Conservation (phyloP, 2,113 vertebrate species). For the Ceyx melanurus region DNA sequence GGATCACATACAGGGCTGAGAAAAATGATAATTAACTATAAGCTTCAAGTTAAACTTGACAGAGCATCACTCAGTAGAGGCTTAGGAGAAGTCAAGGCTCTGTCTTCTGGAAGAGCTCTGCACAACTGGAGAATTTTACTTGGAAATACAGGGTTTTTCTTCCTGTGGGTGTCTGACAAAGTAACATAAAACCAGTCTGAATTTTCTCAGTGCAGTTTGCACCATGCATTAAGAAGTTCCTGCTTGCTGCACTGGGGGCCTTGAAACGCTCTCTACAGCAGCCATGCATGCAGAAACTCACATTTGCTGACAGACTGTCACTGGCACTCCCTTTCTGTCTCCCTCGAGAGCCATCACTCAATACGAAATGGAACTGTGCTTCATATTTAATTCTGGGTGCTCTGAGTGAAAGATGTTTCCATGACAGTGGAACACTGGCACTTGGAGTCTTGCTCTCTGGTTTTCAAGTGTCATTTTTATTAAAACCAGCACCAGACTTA, state of each 20-base stretch:
- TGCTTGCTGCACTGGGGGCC: background rate
- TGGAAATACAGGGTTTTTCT: background rate
- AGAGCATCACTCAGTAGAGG: background rate
- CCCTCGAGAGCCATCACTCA: background rate
- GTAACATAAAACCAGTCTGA: background rate
- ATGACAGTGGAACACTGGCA: background rate
- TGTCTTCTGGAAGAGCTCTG: background rate
- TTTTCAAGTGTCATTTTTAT: background rate
- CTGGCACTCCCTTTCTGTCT: background rate
- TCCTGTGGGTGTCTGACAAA: background rate
- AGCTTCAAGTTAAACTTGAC: background rate
- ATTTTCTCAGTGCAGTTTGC: background rate
- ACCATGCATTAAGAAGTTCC: background rate
- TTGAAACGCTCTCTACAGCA: background rate
- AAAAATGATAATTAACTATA: background rate
- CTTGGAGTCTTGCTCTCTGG: accelerated
- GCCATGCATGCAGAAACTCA: background rate
- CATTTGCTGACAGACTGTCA: too few species aligned
- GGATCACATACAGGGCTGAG: background rate
- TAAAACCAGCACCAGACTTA: background rate
- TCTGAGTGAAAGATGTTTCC: background rate
- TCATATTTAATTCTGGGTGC: background rate
- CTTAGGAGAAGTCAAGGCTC: background rate
- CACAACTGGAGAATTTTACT: background rate
- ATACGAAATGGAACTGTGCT: background rate